Percentiles rank a stretch among this genome's conserved stretches.
Evolutionary conservation across 23 tunicate genomes (phyloP).

Genomic region (Clavelina lepadiformis): DNA sequence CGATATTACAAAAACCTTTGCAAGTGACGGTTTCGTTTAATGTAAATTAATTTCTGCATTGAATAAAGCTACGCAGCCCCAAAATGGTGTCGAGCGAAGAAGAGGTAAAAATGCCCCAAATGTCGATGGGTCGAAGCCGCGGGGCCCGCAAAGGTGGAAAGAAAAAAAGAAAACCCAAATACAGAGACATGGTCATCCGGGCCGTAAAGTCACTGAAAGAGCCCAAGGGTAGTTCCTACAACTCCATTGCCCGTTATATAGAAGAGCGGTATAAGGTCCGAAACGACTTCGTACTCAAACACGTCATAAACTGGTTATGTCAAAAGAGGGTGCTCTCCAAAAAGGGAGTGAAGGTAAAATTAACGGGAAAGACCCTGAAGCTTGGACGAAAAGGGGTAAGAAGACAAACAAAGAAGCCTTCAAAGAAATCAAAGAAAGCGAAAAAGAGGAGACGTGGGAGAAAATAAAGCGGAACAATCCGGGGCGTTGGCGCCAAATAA

Average conservation of each 20-base stretch:
- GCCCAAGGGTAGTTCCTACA: constrained; percentile 50
- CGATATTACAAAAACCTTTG: background rate
- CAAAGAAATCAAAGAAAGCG: constrained; percentile 1
- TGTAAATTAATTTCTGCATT: too few species aligned
- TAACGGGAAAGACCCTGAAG: constrained; percentile 41
- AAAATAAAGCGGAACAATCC: too few species aligned
- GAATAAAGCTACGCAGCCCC: constrained; percentile 29
- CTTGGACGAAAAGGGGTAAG: constrained; percentile 5
- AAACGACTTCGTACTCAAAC: constrained; percentile 67
- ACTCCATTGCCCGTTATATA: constrained; percentile 37
- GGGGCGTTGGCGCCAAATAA: too few species aligned
- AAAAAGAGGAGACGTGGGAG: too few species aligned
- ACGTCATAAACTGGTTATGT: constrained; percentile 61
- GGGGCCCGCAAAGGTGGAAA: background rate
- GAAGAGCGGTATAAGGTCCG: constrained; percentile 44
- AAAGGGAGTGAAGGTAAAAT: constrained; percentile 24
- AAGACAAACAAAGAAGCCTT: background rate
- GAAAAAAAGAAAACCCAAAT: constrained; percentile 44
- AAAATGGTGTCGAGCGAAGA: constrained; percentile 30
- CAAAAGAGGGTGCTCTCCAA: constrained; percentile 36
- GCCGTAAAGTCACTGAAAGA: constrained; percentile 45
- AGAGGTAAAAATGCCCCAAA: constrained; percentile 5
- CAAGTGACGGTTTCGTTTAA: background rate
- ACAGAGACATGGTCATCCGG: constrained; percentile 65
- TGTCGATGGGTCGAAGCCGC: constrained; percentile 14